These are phyloP conservation scores for Thereva unica DNA, from an alignment of 2,888 invertebrate species.

Conservation along the genomic window DNA sequence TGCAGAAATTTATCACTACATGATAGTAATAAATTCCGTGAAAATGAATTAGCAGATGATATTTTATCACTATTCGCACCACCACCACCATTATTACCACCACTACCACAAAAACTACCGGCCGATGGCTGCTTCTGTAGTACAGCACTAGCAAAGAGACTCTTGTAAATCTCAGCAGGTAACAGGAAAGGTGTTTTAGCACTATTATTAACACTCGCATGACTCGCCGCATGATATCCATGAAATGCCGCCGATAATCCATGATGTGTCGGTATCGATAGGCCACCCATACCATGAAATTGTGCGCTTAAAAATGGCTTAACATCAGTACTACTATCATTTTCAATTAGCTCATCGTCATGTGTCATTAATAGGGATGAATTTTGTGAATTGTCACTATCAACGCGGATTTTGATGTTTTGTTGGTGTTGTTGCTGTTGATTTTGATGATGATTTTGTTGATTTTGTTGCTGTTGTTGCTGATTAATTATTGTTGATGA, in stretches of 20 bases:
- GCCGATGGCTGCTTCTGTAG: constrained; percentile 58
- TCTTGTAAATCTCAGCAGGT: constrained; percentile 79
- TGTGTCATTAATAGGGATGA: constrained; percentile 38
- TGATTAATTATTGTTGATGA: not conserved
- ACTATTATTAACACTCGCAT: constrained; percentile 42
- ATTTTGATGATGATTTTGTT: not conserved
- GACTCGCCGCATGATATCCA: constrained; percentile 44
- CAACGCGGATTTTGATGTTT: constrained; percentile 8
- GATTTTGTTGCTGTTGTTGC: not conserved
- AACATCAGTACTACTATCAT: constrained; percentile 41
- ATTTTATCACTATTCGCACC: constrained; percentile 20
- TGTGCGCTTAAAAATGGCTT: constrained; percentile 43
- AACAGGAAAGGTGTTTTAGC: constrained; percentile 63
- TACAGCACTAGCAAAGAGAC: constrained; percentile 71
- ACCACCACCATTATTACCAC: not conserved
- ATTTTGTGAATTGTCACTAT: constrained; percentile 37
- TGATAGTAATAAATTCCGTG: constrained; percentile 64
- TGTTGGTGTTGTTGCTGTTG: not conserved
- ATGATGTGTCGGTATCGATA: constrained; percentile 43
- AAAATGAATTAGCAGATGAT: constrained; percentile 46
- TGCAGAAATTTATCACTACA: constrained; percentile 46
- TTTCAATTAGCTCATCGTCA: constrained; percentile 39
- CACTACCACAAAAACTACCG: too few species aligned
- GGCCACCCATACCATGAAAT: constrained; percentile 41
- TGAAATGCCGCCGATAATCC: constrained; percentile 43